These are phyloP conservation scores for Sialis fuliginosa DNA, from an alignment of 2,888 invertebrate genomes.

Conservation along the genomic window DNA sequence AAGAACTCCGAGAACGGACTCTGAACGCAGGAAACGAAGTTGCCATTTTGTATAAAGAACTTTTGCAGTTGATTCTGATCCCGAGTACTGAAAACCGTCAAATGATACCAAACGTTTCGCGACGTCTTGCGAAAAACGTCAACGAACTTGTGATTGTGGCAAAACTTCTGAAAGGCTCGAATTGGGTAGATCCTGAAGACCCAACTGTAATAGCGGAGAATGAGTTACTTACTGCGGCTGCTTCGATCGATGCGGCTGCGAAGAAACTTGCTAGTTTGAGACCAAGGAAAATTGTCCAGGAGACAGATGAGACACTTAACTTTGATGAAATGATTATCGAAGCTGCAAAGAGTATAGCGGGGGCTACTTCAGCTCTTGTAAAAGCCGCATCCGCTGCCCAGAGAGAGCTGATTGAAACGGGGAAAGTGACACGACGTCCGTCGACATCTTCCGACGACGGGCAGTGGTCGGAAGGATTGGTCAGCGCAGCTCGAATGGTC, in stretches of 20 bases:
- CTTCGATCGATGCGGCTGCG: slow-evolving; percentile 95
- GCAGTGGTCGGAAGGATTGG: slow-evolving; percentile 94
- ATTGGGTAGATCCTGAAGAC: slow-evolving; percentile 94
- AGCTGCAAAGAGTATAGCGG: slow-evolving; percentile 93
- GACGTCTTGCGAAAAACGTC: slow-evolving; percentile 80
- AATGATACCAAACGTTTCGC: slow-evolving; percentile 60
- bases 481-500: slow-evolving; percentile 87
- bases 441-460: slow-evolving; percentile 83
- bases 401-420: slow-evolving; percentile 81
- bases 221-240: slow-evolving; percentile 91
- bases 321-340: slow-evolving; percentile 99
- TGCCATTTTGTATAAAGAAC: slow-evolving; percentile 71
- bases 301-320: slow-evolving; percentile 82
- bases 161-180: slow-evolving; percentile 77
- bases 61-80: slow-evolving; percentile 56
- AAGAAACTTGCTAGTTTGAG: slow-evolving; percentile 82
- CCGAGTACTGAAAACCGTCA: slow-evolving; percentile 44
- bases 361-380: slow-evolving; percentile 91
- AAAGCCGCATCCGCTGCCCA: slow-evolving; percentile 96
- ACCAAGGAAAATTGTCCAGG: slow-evolving; percentile 59
- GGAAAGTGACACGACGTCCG: slow-evolving; percentile 71
- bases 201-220: slow-evolving; percentile 96
- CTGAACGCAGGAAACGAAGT: slow-evolving; percentile 68
- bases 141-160: slow-evolving; percentile 86
- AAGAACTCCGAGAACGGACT: slow-evolving; percentile 60